Percentiles rank a stretch among this genome's conserved stretches.
phyloP scores from a whole-genome alignment of 2,797 vertebrate species.

The Holocentrus rufus region DNA sequence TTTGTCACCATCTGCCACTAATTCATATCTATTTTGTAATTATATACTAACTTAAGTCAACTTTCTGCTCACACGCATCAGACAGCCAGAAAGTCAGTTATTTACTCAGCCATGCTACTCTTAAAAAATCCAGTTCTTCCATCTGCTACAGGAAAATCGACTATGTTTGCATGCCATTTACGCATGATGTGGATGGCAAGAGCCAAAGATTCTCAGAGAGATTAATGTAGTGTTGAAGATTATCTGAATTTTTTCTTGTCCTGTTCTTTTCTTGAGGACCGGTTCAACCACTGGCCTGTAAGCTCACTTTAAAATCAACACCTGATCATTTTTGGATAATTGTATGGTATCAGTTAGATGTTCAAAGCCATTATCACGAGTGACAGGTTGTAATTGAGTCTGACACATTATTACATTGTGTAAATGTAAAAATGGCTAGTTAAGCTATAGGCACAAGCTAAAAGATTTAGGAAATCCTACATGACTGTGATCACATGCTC shows the following conservation, averaged over 20 bases:
- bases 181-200: slow-evolving; percentile 6
- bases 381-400: slow-evolving; percentile 12
- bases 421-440: background rate
- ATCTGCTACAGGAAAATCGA: slow-evolving; percentile 16
- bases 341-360: slow-evolving; percentile 6
- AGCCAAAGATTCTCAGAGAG: slow-evolving; percentile 2
- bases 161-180: slow-evolving; percentile 8
- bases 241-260: background rate
- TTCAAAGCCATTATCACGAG: slow-evolving; percentile 24
- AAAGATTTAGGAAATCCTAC: background rate
- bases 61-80: slow-evolving; percentile 35
- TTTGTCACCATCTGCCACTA: slow-evolving; percentile 62
- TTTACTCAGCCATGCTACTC: background rate
- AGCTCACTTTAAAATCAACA: slow-evolving; percentile 22
- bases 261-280: background rate
- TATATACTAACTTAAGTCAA: slow-evolving; percentile 17
- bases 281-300: slow-evolving; percentile 29
- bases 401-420: background rate
- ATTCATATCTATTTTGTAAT: slow-evolving; percentile 30
- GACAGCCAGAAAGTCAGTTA: slow-evolving; percentile 52
- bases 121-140: slow-evolving; percentile 3
- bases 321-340: slow-evolving; percentile 20
- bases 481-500: slow-evolving; percentile 4
- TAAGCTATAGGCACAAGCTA: background rate
- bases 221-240: slow-evolving; percentile 12